A percentile compares a stretch with the other conserved stretches of the same genome.
phyloP scores from a whole-genome alignment of 2,888 invertebrate genomes.

The Daptonema setosum region DNA sequence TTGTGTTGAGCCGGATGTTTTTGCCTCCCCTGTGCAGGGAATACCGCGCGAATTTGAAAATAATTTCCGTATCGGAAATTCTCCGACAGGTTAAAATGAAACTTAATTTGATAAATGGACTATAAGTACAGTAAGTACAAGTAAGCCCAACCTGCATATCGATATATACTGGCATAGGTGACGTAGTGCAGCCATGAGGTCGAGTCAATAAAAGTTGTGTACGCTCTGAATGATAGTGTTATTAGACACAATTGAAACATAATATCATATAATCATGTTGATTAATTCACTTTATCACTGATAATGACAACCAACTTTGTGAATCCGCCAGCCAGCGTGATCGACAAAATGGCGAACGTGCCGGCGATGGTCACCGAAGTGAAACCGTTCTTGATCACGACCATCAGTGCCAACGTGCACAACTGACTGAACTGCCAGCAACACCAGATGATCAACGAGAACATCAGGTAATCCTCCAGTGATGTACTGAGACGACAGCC shows the following conservation, averaged over 20 bases:
- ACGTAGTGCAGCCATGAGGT: slow-evolving; percentile 57
- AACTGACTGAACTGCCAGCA: slow-evolving; percentile 66
- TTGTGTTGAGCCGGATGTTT: too few species aligned
- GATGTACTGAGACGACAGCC: neutral
- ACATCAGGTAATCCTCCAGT: slow-evolving; percentile 38
- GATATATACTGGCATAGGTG: slow-evolving; percentile 53
- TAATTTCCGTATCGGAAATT: too few species aligned
- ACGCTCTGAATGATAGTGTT: neutral
- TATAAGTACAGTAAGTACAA: too few species aligned
- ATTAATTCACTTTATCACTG: too few species aligned
- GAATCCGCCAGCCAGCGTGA: slow-evolving; percentile 2
- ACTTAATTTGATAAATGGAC: too few species aligned
- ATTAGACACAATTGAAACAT: too few species aligned
- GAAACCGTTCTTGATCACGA: slow-evolving; percentile 54
- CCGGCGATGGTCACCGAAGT: slow-evolving; percentile 43
- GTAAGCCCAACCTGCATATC: slow-evolving; percentile 52
- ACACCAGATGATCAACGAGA: slow-evolving; percentile 54
- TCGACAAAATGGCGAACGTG: neutral
- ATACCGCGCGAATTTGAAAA: too few species aligned
- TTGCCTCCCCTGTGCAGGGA: too few species aligned
- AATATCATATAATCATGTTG: too few species aligned
- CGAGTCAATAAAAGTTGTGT: neutral
- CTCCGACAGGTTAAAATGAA: too few species aligned
- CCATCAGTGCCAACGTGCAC: slow-evolving; percentile 53
- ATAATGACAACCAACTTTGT: slow-evolving; percentile 3